A percentile compares a stretch with the other conserved stretches of the same genome.
Conservation (phyloP, 2,797 vertebrate species). For the Jordanella pulchra region DNA sequence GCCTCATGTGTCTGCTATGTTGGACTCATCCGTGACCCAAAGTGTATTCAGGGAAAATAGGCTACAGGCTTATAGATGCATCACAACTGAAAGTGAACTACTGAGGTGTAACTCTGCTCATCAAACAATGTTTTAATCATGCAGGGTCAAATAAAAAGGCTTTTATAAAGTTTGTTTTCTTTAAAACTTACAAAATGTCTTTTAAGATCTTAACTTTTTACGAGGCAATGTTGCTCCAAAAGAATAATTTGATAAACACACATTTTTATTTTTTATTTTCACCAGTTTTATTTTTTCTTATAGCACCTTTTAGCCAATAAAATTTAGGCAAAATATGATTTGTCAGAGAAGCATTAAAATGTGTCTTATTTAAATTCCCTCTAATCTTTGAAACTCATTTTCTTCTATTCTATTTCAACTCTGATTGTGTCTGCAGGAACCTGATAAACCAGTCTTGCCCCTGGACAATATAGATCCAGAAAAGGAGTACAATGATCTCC, state of each 20-base stretch:
- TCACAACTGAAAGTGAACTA: no score
- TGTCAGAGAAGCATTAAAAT: conserved; percentile 1
- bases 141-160: no score
- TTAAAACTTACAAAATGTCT: no score
- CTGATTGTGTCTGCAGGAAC: conserved; percentile 58
- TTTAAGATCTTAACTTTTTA: no score
- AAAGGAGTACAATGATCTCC: conserved; percentile 62
- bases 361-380: neutral
- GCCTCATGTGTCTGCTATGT: no score
- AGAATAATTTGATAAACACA: neutral
- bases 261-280: neutral
- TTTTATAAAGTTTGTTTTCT: no score
- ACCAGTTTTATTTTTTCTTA: neutral
- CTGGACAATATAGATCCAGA: conserved; percentile 59
- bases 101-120: no score
- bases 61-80: no score
- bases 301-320: neutral
- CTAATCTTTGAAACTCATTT: neutral
- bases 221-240: no score
- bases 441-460: conserved; percentile 31
- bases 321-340: conserved; percentile 1
- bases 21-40: no score
- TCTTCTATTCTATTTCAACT: conserved; percentile 1
- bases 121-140: no score
- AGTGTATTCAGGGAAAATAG: no score